Conservation (phyloP, 2,888 invertebrate species). For the Magallana nippona region DNA sequence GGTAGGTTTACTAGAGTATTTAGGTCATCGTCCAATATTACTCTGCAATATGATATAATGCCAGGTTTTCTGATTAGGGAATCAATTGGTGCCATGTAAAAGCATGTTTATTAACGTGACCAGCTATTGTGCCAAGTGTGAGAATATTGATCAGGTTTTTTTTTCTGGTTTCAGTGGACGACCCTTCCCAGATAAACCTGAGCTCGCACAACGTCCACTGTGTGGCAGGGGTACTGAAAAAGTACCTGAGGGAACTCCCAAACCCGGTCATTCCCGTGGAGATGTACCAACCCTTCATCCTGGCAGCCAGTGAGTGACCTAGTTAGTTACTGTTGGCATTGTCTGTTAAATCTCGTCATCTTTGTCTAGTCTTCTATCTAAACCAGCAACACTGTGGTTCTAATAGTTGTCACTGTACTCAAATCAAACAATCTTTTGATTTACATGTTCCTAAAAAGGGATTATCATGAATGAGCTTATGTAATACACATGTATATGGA, state of each 20-base stretch:
- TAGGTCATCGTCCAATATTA: background rate
- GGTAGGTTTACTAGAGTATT: slow-evolving; percentile 61
- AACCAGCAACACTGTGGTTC: background rate
- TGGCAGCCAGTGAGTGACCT: slow-evolving; percentile 79
- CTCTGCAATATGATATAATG: no score
- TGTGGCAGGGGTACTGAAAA: slow-evolving; percentile 83
- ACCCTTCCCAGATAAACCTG: slow-evolving; percentile 70
- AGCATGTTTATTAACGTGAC: background rate
- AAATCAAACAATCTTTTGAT: background rate
- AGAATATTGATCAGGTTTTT: background rate
- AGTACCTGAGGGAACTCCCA: slow-evolving; percentile 87
- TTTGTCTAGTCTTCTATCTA: background rate
- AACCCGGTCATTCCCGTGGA: slow-evolving; percentile 88
- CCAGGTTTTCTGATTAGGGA: background rate
- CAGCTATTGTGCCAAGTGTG: background rate
- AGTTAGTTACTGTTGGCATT: background rate
- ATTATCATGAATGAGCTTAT: no score
- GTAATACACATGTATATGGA: no score
- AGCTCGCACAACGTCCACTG: slow-evolving; percentile 70
- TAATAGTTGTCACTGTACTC: background rate
- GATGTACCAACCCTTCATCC: slow-evolving; percentile 87
- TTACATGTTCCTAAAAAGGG: no score
- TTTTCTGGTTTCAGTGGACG: slow-evolving; percentile 56
- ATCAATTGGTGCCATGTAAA: background rate
- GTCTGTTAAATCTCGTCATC: background rate